Evolutionary conservation across 2,888 invertebrate genomes (phyloP).

Genomic region (Acleris holmiana): DNA sequence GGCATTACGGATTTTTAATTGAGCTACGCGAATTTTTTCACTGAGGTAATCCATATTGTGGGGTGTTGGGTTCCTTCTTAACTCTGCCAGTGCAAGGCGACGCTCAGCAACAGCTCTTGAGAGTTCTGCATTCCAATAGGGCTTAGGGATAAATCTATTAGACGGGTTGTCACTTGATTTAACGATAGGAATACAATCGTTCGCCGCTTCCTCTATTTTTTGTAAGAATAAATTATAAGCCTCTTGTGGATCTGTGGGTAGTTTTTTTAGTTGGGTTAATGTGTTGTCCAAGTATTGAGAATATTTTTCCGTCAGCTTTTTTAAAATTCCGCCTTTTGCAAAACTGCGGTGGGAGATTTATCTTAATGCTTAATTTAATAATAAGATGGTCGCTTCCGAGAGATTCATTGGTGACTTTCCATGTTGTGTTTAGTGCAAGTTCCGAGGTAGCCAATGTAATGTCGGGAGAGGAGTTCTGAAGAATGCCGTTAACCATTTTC

Average conservation of each 20-base stretch:
- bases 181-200: constrained; percentile 38
- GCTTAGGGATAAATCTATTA: constrained; percentile 41
- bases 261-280: not conserved
- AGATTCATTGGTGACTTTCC: not conserved
- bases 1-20: constrained; percentile 29
- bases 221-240: not conserved
- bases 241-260: not conserved
- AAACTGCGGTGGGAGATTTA: not conserved
- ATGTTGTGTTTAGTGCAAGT: not conserved
- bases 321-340: constrained; percentile 1
- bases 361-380: not conserved
- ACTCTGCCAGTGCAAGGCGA: constrained; percentile 38
- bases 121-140: constrained; percentile 43
- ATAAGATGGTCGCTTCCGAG: constrained; percentile 1
- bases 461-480: constrained; percentile 31
- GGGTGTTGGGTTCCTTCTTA: constrained; percentile 44
- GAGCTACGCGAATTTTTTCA: constrained; percentile 30
- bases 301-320: not conserved
- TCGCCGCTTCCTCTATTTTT: constrained; percentile 27
- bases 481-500: constrained; percentile 33
- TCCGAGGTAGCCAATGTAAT: constrained; percentile 36
- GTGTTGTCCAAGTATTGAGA: not conserved
- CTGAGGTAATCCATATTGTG: constrained; percentile 35
- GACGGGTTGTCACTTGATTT: constrained; percentile 37
- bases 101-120: constrained; percentile 43